A percentile compares a stretch with the other conserved stretches of the same genome.
Conservation (phyloP, 2,797 vertebrate genomes). For the Periparus ater region DNA sequence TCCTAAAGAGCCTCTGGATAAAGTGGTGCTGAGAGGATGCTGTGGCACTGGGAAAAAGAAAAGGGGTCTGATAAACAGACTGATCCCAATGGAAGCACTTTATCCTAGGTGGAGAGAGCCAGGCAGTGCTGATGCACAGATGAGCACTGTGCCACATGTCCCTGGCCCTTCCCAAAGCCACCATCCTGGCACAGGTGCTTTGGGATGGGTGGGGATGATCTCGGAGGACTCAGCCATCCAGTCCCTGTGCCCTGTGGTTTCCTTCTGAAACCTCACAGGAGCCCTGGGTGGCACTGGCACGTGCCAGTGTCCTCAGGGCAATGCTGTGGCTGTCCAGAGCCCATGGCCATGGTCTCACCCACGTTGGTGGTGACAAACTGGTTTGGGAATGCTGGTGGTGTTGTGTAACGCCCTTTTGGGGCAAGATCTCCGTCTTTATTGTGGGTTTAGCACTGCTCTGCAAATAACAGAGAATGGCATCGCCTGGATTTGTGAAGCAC, state of each 20-base stretch:
- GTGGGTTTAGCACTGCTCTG: neutral
- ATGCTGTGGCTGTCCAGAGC: neutral
- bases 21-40: rapidly evolving
- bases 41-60: neutral
- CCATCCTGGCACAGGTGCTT: rapidly evolving
- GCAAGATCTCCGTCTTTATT: neutral
- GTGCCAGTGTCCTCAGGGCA: rapidly evolving
- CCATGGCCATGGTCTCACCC: rapidly evolving
- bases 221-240: rapidly evolving
- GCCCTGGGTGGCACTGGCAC: neutral
- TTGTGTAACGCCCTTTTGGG: neutral
- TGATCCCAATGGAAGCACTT: neutral
- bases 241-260: neutral
- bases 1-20: neutral
- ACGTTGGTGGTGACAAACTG: rapidly evolving
- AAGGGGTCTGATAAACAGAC: neutral
- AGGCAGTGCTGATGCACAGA: neutral
- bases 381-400: neutral
- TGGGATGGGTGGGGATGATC: neutral
- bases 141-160: neutral
- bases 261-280: neutral
- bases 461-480: neutral
- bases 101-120: neutral
- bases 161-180: neutral
- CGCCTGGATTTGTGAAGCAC: neutral